A percentile compares a stretch with the other conserved stretches of the same genome.
Conservation (phyloP, 2,113 vertebrate genomes). For the Larimichthys polyactis region DNA sequence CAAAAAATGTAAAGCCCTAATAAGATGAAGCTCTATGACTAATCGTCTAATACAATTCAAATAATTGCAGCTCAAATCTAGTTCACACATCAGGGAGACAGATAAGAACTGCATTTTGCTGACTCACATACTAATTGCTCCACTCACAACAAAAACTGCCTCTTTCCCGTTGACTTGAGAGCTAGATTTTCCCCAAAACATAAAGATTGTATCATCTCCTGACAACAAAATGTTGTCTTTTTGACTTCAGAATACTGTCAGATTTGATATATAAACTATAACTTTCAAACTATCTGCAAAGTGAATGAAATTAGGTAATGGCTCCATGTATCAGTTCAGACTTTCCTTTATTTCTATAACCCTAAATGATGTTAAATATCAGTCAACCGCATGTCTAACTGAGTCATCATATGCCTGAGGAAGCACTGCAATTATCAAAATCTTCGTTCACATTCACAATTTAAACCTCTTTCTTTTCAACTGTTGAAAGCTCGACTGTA, state of each 20-base stretch:
- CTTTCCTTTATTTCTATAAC: slow-evolving; percentile 32
- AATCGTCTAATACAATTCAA: slow-evolving; percentile 51
- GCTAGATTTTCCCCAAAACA: slow-evolving; percentile 3
- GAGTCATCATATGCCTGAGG: slow-evolving; percentile 53
- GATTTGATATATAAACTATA: not conserved
- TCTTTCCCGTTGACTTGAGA: slow-evolving; percentile 28
- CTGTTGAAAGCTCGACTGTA: slow-evolving; percentile 21
- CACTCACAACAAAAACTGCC: slow-evolving; percentile 37
- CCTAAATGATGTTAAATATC: slow-evolving; percentile 38
- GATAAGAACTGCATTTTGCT: slow-evolving; percentile 59
- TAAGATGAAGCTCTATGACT: slow-evolving; percentile 35
- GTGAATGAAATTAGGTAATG: slow-evolving; percentile 41
- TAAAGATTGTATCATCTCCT: slow-evolving; percentile 10
- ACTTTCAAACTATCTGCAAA: slow-evolving; percentile 33
- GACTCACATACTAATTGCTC: slow-evolving; percentile 45
- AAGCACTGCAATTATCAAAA: slow-evolving; percentile 57
- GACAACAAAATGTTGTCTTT: slow-evolving; percentile 24
- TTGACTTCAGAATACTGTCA: slow-evolving; percentile 16
- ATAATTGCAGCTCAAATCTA: slow-evolving; percentile 52
- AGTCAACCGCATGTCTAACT: slow-evolving; percentile 29
- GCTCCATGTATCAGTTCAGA: slow-evolving; percentile 22
- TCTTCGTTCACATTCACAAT: slow-evolving; percentile 45
- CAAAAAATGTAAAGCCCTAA: slow-evolving; percentile 17
- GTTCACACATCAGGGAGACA: slow-evolving; percentile 44
- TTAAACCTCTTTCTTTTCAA: slow-evolving; percentile 38